These are phyloP conservation scores for Willowsia nigromaculata DNA, from an alignment of 2,888 invertebrate species.

Conservation along the genomic window DNA sequence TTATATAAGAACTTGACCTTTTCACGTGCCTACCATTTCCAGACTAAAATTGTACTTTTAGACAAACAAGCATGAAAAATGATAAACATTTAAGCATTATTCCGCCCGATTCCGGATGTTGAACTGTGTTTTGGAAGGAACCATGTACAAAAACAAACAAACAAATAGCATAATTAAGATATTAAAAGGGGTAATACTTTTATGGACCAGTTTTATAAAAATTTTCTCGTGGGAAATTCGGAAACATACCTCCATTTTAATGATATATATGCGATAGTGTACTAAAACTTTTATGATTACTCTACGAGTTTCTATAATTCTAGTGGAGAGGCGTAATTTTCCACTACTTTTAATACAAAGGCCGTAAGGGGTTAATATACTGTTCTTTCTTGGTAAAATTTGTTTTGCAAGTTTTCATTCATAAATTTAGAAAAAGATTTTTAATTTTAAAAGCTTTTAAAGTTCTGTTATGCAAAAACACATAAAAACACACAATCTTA, in stretches of 20 bases:
- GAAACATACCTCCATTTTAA: too few relatives aligned
- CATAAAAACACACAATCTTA: too few relatives aligned
- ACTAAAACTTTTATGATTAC: not conserved
- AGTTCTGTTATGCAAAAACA: not conserved
- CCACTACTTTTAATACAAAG: not conserved
- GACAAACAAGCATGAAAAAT: not conserved
- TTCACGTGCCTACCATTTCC: not conserved
- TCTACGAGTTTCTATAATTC: too few relatives aligned
- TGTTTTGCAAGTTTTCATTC: not conserved
- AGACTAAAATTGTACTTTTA: too few relatives aligned
- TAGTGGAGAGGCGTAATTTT: too few relatives aligned
- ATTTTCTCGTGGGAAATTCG: not conserved
- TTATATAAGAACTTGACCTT: not conserved
- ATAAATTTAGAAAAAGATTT: not conserved
- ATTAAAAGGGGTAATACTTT: not conserved
- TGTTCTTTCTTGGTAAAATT: not conserved
- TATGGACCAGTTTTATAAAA: not conserved
- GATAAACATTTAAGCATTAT: not conserved
- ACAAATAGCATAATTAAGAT: not conserved
- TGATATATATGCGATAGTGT: too few relatives aligned
- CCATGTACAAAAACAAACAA: not conserved
- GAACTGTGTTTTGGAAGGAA: slow-evolving; percentile 25
- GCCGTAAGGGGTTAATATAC: not conserved
- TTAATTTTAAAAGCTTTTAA: not conserved
- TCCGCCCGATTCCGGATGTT: slow-evolving; percentile 11